phyloP scores from a whole-genome alignment of 2,888 invertebrate species.

The Ophion ellenae region DNA sequence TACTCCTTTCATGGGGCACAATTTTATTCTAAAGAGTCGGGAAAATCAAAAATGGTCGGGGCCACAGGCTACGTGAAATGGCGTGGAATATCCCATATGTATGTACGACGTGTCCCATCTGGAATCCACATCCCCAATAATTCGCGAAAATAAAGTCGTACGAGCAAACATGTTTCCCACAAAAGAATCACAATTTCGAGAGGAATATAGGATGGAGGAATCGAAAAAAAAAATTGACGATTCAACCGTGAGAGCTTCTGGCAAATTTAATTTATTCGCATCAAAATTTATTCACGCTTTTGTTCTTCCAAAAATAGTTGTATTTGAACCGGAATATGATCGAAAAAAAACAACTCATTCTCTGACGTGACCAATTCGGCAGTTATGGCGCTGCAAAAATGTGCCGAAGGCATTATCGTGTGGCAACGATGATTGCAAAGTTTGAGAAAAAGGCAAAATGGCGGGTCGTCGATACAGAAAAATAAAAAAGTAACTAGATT shows the following conservation, averaged over 20 bases:
- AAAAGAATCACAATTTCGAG: neutral
- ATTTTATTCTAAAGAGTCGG: too few relatives aligned
- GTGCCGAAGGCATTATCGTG: neutral
- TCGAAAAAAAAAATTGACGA: neutral
- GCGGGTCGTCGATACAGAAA: neutral
- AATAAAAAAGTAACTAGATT: too few relatives aligned
- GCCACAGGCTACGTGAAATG: too few relatives aligned
- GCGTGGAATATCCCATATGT: neutral
- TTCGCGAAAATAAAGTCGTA: neutral
- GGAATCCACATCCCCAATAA: neutral
- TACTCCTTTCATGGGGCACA: too few relatives aligned
- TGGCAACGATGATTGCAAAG: neutral
- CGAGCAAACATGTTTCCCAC: neutral
- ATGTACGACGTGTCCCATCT: neutral
- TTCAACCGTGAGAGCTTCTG: neutral
- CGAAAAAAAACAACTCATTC: neutral
- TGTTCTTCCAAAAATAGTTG: neutral
- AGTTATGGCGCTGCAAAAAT: neutral
- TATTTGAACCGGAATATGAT: neutral
- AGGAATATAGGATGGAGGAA: neutral
- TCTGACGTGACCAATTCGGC: neutral
- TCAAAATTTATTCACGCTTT: neutral
- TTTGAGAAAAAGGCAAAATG: neutral
- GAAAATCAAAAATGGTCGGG: too few relatives aligned
- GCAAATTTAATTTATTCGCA: neutral